phyloP scores from a whole-genome alignment of 1,140 invertebrate species.

The Temnothorax longispinosus region DNA sequence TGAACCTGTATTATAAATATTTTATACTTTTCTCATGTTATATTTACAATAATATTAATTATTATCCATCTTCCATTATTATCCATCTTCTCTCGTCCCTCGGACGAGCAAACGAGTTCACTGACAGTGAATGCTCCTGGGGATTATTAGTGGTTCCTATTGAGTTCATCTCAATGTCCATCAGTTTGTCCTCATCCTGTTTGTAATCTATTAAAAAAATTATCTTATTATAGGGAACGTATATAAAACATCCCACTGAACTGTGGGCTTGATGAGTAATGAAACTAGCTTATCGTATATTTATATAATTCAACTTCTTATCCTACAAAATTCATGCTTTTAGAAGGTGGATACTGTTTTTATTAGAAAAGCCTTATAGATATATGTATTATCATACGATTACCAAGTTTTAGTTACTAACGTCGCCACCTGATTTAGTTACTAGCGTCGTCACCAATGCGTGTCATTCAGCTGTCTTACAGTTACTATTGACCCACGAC shows the following conservation, averaged over 20 bases:
- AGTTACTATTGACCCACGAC: too few species aligned
- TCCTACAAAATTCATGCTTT: too few species aligned
- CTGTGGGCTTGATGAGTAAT: conserved; percentile 7
- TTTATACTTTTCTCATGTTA: too few species aligned
- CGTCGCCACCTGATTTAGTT: too few species aligned
- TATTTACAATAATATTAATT: neutral
- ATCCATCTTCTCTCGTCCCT: conserved; percentile 15
- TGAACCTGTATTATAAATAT: too few species aligned
- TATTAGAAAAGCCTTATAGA: too few species aligned
- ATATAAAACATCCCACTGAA: conserved; percentile 14
- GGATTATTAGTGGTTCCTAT: conserved; percentile 61
- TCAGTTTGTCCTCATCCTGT: conserved; percentile 76
- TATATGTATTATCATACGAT: too few species aligned
- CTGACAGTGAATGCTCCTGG: conserved; percentile 31
- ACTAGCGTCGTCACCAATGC: too few species aligned
- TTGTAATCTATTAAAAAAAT: conserved; percentile 81
- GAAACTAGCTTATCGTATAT: conserved; percentile 31
- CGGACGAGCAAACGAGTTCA: conserved; percentile 14
- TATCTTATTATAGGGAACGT: conserved; percentile 73
- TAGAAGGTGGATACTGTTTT: too few species aligned
- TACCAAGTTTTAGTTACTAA: too few species aligned
- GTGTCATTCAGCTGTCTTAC: too few species aligned
- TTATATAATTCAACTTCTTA: neutral
- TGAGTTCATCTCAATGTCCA: conserved; percentile 80
- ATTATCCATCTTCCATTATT: conserved; percentile 22